Evolutionary conservation across 2,888 invertebrate genomes (phyloP), one percentile per base, ranked within the genome.

Genomic region (Cremastinae sp.): DNA sequence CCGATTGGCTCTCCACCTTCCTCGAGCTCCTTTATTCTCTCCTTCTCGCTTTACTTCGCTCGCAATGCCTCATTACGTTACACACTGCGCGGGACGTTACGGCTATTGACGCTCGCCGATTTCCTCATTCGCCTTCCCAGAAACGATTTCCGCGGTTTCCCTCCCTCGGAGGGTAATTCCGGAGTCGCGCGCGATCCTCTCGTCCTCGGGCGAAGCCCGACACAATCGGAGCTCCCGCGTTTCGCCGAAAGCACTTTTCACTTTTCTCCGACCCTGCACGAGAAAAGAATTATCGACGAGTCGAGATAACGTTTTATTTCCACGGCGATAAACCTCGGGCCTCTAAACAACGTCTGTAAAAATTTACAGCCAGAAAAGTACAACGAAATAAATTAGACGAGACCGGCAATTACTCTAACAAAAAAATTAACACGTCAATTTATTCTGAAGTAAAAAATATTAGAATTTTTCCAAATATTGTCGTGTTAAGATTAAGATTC

Each of bases 21-120:
- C 41, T 41, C n/a, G 41, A 1, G n/a, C 12, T 9, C 9, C n/a
- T 8, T 41, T 18, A 66, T 69, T 62, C 66, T 22, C 12, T 53
- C 45, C 45, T 45, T 4, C 66, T 55, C 74, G 53, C 49, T 69
- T 39, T 41, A 22, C n/a, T 49, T 49, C 12, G 35, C 49, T 43
- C 66, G 66, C 61, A 71, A 65, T 64, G 69, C 65, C 76, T 81
- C 79, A 74, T 80, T 80, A 79, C 55, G 61, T 58, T 37, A 47
- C 55, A 58, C 58, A 41, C 56, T 35, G n/a, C 55, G 20, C 39
- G 20, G 41, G n/a, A 28, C 12, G 51, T 58, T 59, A 51, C 22
- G 35, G 14, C 49, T 53, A 51, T 47, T 74, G 58, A 64, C 69
- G 35, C 12, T 56, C 58, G 71, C 49, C 66, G 58, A 53, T 70